A percentile compares a stretch with the other conserved stretches of the same genome.
Conservation (phyloP, 2,797 vertebrate species). For the Merluccius polli region DNA sequence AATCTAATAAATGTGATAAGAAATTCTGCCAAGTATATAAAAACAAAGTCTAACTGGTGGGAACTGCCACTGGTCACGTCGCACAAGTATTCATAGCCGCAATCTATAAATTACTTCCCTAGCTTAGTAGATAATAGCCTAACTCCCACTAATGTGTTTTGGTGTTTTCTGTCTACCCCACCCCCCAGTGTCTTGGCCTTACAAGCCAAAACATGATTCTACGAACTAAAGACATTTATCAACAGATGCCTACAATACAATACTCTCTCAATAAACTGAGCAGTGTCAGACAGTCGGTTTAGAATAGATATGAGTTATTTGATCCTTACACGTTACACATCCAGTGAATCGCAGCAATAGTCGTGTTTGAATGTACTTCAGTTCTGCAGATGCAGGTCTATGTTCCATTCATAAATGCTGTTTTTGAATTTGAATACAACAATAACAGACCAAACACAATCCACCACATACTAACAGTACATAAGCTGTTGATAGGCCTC, state of each 20-base stretch:
- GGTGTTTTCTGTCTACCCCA: constrained; percentile 61
- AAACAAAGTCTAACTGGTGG: constrained; percentile 62
- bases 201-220: constrained; percentile 45
- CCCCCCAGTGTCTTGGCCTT: constrained; percentile 7
- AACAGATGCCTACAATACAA: constrained; percentile 49
- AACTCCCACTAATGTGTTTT: constrained; percentile 53
- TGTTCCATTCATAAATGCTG: background rate
- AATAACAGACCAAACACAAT: background rate
- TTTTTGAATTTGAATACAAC: background rate
- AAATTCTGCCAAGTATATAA: constrained; percentile 29
- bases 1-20: constrained; percentile 66
- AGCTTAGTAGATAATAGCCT: constrained; percentile 67
- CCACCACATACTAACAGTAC: constrained; percentile 15
- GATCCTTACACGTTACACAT: background rate
- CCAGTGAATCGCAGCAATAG: background rate
- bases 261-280: constrained; percentile 33
- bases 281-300: background rate
- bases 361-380: background rate
- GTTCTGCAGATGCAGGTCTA: background rate
- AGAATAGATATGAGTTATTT: background rate
- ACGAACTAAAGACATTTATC: constrained; percentile 61
- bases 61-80: constrained; percentile 73
- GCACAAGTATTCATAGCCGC: constrained; percentile 58
- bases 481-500: background rate
- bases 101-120: constrained; percentile 76